phyloP scores from a whole-genome alignment of 2,113 vertebrate genomes.

The Pipra filicauda region DNA sequence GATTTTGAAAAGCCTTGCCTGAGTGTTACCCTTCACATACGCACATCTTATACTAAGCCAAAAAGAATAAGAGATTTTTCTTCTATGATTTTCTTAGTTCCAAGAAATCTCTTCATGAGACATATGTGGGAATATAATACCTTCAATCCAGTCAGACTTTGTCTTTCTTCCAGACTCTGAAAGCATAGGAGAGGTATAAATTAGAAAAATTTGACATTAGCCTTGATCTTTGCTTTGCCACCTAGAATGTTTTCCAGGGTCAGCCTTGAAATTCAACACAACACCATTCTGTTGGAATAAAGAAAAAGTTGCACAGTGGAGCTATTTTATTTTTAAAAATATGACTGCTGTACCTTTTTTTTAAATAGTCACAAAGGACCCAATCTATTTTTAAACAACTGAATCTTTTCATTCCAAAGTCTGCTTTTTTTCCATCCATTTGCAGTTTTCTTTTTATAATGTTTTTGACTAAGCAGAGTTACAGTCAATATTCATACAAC shows the following conservation, averaged over 20 bases:
- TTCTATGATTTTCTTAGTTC: conserved; percentile 1
- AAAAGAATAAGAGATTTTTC: neutral
- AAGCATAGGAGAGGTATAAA: conserved; percentile 24
- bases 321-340: conserved; percentile 2
- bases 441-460: neutral
- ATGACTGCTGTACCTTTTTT: neutral
- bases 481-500: neutral
- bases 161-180: neutral
- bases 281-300: neutral
- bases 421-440: neutral
- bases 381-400: conserved; percentile 13
- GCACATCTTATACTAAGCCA: neutral
- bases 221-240: conserved; percentile 46
- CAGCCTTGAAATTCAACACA: conserved; percentile 50
- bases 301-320: conserved; percentile 4
- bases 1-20: neutral
- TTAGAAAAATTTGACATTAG: neutral
- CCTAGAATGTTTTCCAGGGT: conserved; percentile 36
- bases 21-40: neutral
- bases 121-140: neutral
- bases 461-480: neutral
- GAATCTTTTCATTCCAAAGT: conserved; percentile 4
- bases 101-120: neutral
- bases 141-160: neutral
- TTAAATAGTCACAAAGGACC: neutral